A percentile compares a stretch with the other conserved stretches of the same genome.
phyloP scores from a whole-genome alignment of 1,140 invertebrate species.

The Chironomus tepperi region DNA sequence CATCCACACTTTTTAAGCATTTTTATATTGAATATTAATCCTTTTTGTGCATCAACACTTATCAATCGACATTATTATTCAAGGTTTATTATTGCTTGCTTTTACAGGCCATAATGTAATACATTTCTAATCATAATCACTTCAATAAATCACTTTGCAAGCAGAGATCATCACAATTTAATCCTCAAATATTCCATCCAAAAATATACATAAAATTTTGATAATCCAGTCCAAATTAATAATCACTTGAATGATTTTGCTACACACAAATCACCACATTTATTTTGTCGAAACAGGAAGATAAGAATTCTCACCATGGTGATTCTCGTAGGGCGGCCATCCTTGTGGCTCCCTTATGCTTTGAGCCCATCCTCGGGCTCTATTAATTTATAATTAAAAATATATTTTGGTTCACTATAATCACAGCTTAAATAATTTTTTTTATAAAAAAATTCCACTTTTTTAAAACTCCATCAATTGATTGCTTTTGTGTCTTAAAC shows the following conservation, averaged over 20 bases:
- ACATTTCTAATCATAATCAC: not conserved
- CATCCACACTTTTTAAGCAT: not conserved
- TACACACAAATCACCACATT: not conserved
- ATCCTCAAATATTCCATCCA: constrained; percentile 4
- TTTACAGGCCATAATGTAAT: not conserved
- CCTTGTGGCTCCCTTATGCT: not conserved
- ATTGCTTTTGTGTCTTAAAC: not conserved
- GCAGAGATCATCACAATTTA: not conserved
- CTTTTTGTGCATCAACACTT: not conserved
- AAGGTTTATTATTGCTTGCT: not conserved
- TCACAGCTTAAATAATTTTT: not conserved
- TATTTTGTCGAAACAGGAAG: not conserved
- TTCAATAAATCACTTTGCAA: not conserved
- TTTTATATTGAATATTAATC: not conserved
- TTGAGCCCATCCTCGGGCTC: constrained; percentile 16
- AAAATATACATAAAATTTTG: not conserved
- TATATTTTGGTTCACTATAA: not conserved
- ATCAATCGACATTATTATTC: not conserved
- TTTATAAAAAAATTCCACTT: not conserved
- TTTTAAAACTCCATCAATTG: not conserved
- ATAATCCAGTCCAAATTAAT: not conserved
- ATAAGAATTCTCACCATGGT: not conserved
- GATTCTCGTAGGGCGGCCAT: not conserved
- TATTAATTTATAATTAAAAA: constrained; percentile 2
- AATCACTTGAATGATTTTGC: constrained; percentile 7